Evolutionary conservation across 1,140 invertebrate genomes (phyloP).

Genomic region (Laupala kohalensis): DNA sequence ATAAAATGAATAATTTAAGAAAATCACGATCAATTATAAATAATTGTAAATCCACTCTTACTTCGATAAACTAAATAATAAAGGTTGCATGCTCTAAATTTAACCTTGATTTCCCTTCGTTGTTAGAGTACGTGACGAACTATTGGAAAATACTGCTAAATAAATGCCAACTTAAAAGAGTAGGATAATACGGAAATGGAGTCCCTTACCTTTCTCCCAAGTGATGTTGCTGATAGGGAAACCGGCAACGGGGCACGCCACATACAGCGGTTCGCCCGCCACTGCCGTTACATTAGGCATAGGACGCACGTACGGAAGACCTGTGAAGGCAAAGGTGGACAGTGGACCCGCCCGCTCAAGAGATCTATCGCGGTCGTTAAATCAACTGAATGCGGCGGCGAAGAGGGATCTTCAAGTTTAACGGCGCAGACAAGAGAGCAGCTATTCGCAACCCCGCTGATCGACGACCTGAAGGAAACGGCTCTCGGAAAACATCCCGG

Average conservation of each 20-base stretch:
- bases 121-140: no score
- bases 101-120: no score
- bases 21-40: no score
- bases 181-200: neutral
- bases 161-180: neutral
- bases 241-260: conserved; percentile 42
- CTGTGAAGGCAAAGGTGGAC: conserved; percentile 21
- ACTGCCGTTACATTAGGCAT: conserved; percentile 41
- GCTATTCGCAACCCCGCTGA: neutral
- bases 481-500: neutral
- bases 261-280: conserved; percentile 33
- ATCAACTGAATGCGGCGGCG: neutral
- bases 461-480: neutral
- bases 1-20: no score
- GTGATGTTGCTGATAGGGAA: conserved; percentile 37
- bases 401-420: neutral
- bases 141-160: no score
- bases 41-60: no score
- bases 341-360: neutral
- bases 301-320: conserved; percentile 35
- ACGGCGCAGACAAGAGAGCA: neutral
- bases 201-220: conserved; percentile 38
- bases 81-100: no score
- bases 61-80: no score
- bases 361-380: neutral